Evolutionary conservation across 2,113 vertebrate genomes (phyloP).

Genomic region (Sebastes schlegelii): DNA sequence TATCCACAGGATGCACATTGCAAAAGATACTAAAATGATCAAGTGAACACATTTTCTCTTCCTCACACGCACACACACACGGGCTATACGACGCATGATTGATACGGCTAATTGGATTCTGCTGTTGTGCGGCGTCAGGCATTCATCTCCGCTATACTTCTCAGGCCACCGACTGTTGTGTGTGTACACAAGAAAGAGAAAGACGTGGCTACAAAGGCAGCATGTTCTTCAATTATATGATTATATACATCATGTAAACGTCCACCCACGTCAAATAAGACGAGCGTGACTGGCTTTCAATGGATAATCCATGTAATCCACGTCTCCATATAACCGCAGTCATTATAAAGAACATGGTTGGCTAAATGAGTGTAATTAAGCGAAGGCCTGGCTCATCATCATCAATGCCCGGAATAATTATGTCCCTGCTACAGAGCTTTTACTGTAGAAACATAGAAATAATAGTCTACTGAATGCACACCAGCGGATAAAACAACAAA

Average conservation of each 20-base stretch:
- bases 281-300: constrained; percentile 38
- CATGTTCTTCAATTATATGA: constrained; percentile 48
- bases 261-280: constrained; percentile 36
- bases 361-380: constrained; percentile 61
- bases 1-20: constrained; percentile 16
- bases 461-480: background rate
- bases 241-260: constrained; percentile 58
- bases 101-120: constrained; percentile 57
- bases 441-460: constrained; percentile 26
- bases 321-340: constrained; percentile 37
- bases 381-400: constrained; percentile 38
- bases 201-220: background rate
- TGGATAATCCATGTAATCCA: constrained; percentile 62
- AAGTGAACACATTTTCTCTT: constrained; percentile 13
- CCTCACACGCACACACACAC: constrained; percentile 1
- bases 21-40: background rate
- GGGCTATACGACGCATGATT: constrained; percentile 39
- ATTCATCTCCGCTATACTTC: constrained; percentile 44
- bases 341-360: constrained; percentile 61
- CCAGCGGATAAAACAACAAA: background rate
- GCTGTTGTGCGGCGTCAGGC: constrained; percentile 36
- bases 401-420: constrained; percentile 44
- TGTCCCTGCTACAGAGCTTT: constrained; percentile 11
- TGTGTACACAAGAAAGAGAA: constrained; percentile 1
- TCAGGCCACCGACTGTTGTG: constrained; percentile 56